These are phyloP conservation scores for Pyrochroa serraticornis DNA, from an alignment of 2,888 invertebrate species.

Conservation along the genomic window DNA sequence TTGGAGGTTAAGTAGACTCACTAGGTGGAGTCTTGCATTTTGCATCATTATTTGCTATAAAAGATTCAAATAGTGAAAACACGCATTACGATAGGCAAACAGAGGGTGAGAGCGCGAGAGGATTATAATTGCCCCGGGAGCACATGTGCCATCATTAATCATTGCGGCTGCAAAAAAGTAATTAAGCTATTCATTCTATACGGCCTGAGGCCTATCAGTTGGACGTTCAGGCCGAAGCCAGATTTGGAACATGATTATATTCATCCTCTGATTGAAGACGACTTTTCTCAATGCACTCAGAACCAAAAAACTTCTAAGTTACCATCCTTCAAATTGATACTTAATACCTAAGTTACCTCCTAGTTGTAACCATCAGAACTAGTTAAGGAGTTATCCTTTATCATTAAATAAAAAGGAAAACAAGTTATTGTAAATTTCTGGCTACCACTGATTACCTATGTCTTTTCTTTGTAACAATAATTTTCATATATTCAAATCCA, in stretches of 20 bases:
- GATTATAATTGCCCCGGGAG: slow-evolving; percentile 47
- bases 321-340: no score
- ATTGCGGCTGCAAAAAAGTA: slow-evolving; percentile 50
- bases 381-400: no score
- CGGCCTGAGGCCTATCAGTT: slow-evolving; percentile 38
- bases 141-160: slow-evolving; percentile 54
- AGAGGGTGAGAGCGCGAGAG: slow-evolving; percentile 27
- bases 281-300: no score
- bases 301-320: no score
- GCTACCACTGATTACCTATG: no score
- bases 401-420: no score
- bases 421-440: no score
- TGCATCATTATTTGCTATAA: background rate
- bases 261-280: slow-evolving; percentile 30
- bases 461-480: no score
- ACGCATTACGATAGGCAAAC: slow-evolving; percentile 46
- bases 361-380: no score
- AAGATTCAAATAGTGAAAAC: slow-evolving; percentile 42
- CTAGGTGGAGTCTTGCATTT: slow-evolving; percentile 9
- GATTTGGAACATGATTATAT: slow-evolving; percentile 33
- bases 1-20: background rate
- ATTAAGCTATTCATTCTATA: slow-evolving; percentile 54
- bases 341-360: no score
- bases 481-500: no score
- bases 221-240: slow-evolving; percentile 21